These are phyloP conservation scores for Varanus komodoensis DNA, from an alignment of 2,113 vertebrate species.

Conservation along the genomic window DNA sequence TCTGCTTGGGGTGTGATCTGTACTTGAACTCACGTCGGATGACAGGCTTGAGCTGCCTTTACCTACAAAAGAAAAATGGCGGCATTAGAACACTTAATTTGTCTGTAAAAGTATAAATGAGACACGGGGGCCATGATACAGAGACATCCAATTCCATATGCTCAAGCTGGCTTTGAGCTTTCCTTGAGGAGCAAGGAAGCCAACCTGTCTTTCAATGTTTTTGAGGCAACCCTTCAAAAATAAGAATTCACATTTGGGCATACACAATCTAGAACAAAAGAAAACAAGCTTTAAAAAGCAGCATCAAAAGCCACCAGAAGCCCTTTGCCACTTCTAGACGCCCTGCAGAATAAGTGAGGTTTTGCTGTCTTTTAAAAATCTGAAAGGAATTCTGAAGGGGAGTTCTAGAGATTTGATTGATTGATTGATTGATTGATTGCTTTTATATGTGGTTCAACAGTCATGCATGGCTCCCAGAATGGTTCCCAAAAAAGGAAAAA, in stretches of 20 bases:
- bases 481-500: no score
- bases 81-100: not conserved
- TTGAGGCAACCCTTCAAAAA: not conserved
- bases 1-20: constrained; percentile 97
- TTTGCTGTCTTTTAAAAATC: not conserved
- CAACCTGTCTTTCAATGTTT: not conserved
- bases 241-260: not conserved
- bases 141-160: not conserved
- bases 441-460: no score
- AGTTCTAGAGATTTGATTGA: not conserved
- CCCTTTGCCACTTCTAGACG: not conserved
- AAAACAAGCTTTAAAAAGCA: not conserved
- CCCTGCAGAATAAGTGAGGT: not conserved
- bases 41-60: constrained; percentile 99
- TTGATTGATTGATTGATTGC: no score
- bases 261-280: not conserved
- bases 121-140: not conserved
- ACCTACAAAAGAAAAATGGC: constrained; percentile 80
- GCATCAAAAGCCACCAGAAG: not conserved
- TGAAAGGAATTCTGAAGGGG: not conserved
- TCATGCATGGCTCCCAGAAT: no score
- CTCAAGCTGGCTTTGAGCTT: not conserved
- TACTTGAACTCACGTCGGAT: constrained; percentile 99
- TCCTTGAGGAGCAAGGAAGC: not conserved
- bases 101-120: not conserved